Percentiles rank a stretch among this genome's conserved stretches.
Evolutionary conservation across 2,888 invertebrate species (phyloP).

Genomic region (Epistrophe grossulariae): DNA sequence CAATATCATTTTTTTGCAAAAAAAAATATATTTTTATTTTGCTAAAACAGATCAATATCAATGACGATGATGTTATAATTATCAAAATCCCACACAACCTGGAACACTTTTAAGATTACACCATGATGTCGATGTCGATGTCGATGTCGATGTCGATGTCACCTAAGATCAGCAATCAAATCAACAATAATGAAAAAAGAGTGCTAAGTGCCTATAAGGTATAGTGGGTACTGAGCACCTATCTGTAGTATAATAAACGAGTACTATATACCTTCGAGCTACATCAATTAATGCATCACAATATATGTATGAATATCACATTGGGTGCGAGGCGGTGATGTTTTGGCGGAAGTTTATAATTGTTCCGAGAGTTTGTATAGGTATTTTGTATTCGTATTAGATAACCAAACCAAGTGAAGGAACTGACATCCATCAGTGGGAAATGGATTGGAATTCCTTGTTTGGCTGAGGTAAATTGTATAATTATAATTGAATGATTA

Average conservation of each 20-base stretch:
- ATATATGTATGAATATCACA: slow-evolving; percentile 9
- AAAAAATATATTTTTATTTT: not conserved
- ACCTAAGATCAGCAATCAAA: slow-evolving; percentile 19
- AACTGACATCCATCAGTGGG: slow-evolving; percentile 55
- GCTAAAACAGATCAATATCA: slow-evolving; percentile 47
- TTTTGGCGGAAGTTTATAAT: slow-evolving; percentile 70
- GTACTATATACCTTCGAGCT: not conserved
- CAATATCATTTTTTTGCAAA: not conserved
- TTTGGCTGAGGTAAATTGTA: slow-evolving; percentile 57
- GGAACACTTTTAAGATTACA: slow-evolving; percentile 21
- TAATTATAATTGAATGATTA: slow-evolving; percentile 58
- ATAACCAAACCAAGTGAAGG: slow-evolving; percentile 33
- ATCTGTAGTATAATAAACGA: not conserved
- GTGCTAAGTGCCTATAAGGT: slow-evolving; percentile 16
- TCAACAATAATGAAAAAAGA: not conserved
- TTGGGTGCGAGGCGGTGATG: slow-evolving; percentile 21
- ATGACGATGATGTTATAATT: slow-evolving; percentile 38
- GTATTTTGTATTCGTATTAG: slow-evolving; percentile 27
- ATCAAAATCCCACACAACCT: slow-evolving; percentile 42
- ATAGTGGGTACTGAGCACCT: not conserved
- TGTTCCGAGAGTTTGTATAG: slow-evolving; percentile 42
- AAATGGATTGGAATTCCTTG: slow-evolving; percentile 65
- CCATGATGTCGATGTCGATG: not conserved
- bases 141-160: slow-evolving; percentile 16
- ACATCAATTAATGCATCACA: slow-evolving; percentile 16